Evolutionary conservation across 2,797 vertebrate species (phyloP).

Genomic region (Neoniphon sammara): DNA sequence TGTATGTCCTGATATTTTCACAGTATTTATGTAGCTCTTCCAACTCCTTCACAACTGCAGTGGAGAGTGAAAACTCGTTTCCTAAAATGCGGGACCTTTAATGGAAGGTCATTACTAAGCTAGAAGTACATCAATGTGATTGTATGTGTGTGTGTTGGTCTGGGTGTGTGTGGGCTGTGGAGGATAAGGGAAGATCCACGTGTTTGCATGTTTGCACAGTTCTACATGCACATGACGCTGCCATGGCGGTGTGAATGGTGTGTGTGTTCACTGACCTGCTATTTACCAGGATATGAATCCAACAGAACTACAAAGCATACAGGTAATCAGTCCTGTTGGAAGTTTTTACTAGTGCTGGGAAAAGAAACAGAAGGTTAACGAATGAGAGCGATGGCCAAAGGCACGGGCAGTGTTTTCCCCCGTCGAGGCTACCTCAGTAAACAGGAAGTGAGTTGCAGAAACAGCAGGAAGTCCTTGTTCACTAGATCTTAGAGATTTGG

Average conservation of each 20-base stretch:
- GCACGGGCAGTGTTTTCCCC: slow-evolving; percentile 26
- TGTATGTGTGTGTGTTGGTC: neutral
- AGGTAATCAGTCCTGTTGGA: neutral
- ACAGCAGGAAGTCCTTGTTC: slow-evolving; percentile 57
- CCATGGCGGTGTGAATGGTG: neutral
- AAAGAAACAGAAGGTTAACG: neutral
- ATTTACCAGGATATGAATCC: slow-evolving; percentile 22
- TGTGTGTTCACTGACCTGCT: slow-evolving; percentile 1
- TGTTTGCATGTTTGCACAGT: no score
- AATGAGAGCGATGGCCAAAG: slow-evolving; percentile 6
- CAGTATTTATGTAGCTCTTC: no score
- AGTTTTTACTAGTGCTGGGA: neutral
- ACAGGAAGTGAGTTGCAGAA: slow-evolving; percentile 65
- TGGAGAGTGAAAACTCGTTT: no score
- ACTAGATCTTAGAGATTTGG: slow-evolving; percentile 51
- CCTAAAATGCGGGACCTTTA: no score
- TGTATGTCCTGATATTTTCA: no score
- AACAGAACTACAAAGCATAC: slow-evolving; percentile 21
- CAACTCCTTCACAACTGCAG: no score
- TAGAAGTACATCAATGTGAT: no score
- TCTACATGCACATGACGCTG: neutral
- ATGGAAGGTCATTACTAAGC: no score
- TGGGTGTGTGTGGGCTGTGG: neutral
- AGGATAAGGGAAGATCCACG: neutral
- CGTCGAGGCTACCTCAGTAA: slow-evolving; percentile 26